Evolutionary conservation across 1,140 invertebrate species (phyloP).

Genomic region (Tribolium madens): DNA sequence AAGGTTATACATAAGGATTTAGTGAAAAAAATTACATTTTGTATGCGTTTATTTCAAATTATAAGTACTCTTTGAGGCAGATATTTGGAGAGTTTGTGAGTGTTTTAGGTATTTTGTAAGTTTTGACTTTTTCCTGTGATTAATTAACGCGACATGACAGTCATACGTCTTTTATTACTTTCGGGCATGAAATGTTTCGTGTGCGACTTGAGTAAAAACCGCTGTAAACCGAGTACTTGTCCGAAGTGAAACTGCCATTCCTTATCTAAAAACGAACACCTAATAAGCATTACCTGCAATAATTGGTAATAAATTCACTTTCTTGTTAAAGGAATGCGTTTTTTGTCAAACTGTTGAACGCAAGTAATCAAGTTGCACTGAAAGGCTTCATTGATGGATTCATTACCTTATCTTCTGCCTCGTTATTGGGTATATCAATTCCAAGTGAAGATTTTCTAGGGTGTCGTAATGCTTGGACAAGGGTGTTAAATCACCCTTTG

Average conservation of each 20-base stretch:
- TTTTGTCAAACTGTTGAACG: background rate
- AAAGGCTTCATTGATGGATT: background rate
- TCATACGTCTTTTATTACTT: slow-evolving; percentile 13
- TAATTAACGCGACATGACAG: slow-evolving; percentile 17
- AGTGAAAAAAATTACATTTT: background rate
- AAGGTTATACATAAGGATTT: too few species aligned
- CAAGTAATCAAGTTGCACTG: background rate
- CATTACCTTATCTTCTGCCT: background rate
- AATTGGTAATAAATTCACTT: background rate
- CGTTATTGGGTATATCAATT: background rate
- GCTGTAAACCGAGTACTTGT: background rate
- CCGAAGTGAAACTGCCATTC: background rate
- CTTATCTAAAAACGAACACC: slow-evolving; percentile 3
- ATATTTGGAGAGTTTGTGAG: background rate
- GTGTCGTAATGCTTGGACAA: slow-evolving; percentile 4
- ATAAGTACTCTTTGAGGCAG: background rate
- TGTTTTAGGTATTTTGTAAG: background rate
- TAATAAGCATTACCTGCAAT: background rate
- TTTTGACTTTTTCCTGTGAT: slow-evolving; percentile 1
- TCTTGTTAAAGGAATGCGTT: background rate
- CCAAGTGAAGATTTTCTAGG: background rate
- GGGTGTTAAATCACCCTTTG: slow-evolving; percentile 26
- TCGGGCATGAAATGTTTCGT: slow-evolving; percentile 5
- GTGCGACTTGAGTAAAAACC: background rate
- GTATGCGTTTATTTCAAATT: background rate